Base-by-base conservation (phyloP, 2,888 invertebrate genomes). In the Dione juno region DNA sequence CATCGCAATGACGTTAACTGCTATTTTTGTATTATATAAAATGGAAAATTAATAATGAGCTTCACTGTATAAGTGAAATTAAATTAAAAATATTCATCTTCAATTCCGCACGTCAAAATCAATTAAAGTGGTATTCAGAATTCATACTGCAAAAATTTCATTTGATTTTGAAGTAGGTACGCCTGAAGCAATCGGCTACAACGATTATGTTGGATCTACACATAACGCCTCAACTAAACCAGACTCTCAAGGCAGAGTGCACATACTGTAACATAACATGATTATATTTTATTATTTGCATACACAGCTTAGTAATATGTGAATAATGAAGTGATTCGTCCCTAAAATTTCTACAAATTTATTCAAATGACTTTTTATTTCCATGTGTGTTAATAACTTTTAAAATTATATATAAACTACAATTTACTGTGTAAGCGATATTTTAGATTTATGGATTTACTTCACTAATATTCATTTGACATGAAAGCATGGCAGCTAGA, bases 111-210 rank as follows among this genome's bases (percentile, higher is more conserved):
- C 28, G 35, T 3, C n/a, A 54, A n/a, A 54, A 35, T 35, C 35
- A 37, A 54, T 16, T 37, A 37, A n/a, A 54, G 14, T 16, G n/a
- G n/a, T 35, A 54, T 54, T 40, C 11, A 57, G 57, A 57, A 57
- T 16, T 45, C 50, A 67, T 16, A n/a, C 13, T 10, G 67, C 35
- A 37, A 58, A 67, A 54, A 67, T 41, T 28, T 37, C 50, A 67
- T 58, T 48, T 67, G 19, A 48, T 57, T 59, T 19, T n/a, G 28
- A 28, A 37, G n/a, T 28, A 28, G 28, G 5, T 48, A 59, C 57
- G 40, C 58, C 57, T 48, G 16, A 67, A 40, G 48, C 67, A 40
- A 43, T 61, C 35, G n/a, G 35, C 52, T 67, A 19, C 40, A 16
- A 67, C 19, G 57, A 48, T 21, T 57, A 48, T 58, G 19, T 45